Evolutionary conservation across 2,888 invertebrate species (phyloP).

Genomic region (Drosophila kanekoi): DNA sequence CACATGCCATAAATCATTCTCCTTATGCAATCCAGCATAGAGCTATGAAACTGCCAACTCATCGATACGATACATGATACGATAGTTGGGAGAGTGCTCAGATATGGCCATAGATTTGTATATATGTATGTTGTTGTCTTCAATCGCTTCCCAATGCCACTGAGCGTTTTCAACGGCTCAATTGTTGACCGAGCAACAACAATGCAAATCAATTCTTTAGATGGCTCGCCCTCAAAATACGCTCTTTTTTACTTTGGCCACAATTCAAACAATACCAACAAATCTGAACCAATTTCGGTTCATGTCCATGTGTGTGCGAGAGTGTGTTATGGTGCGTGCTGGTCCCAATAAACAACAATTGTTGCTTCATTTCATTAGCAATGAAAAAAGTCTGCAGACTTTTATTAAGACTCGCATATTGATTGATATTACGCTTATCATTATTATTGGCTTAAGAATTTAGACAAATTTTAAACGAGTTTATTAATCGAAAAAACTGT

Average conservation of each 20-base stretch:
- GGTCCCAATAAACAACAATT: slow-evolving; percentile 56
- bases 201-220: slow-evolving; percentile 71
- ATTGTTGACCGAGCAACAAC: slow-evolving; percentile 67
- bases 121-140: slow-evolving; percentile 1
- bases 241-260: slow-evolving; percentile 28
- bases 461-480: slow-evolving; percentile 32
- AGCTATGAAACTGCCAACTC: slow-evolving; percentile 57
- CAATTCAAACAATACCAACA: slow-evolving; percentile 53
- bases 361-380: slow-evolving; percentile 70
- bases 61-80: slow-evolving; percentile 36
- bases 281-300: slow-evolving; percentile 50
- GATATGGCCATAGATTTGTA: slow-evolving; percentile 4
- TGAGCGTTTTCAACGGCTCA: slow-evolving; percentile 57
- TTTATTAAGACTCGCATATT: slow-evolving; percentile 45
- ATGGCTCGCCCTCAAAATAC: slow-evolving; percentile 57
- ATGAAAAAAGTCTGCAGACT: slow-evolving; percentile 67
- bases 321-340: slow-evolving; percentile 20
- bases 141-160: slow-evolving; percentile 35
- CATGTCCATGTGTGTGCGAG: slow-evolving; percentile 10
- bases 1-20: slow-evolving; percentile 70
- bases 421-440: slow-evolving; percentile 46
- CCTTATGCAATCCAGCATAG: slow-evolving; percentile 66
- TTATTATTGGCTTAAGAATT: slow-evolving; percentile 36
- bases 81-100: slow-evolving; percentile 29
- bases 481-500: slow-evolving; percentile 26